A percentile compares a stretch with the other conserved stretches of the same genome.
Evolutionary conservation across 1,140 invertebrate genomes (phyloP).

Genomic region (Leptoteleia sp.): DNA sequence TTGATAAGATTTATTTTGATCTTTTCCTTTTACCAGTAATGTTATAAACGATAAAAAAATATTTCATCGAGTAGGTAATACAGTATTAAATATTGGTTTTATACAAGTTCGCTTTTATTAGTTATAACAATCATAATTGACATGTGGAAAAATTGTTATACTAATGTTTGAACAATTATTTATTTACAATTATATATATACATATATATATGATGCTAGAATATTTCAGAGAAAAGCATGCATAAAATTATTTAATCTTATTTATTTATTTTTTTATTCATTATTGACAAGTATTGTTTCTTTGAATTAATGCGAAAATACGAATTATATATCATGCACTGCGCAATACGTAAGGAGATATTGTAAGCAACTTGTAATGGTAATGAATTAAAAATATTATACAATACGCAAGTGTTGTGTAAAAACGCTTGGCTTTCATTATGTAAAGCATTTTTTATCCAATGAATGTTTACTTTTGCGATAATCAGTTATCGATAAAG

Average conservation of each 20-base stretch:
- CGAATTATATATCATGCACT: constrained; percentile 9
- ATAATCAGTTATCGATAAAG: constrained; percentile 2
- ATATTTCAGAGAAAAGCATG: constrained; percentile 3
- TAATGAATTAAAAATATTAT: constrained; percentile 7
- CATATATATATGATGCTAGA: neutral
- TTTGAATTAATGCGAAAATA: constrained; percentile 6
- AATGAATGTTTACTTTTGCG: constrained; percentile 16
- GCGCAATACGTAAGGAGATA: neutral
- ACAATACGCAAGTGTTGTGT: constrained; percentile 9
- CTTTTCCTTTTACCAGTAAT: too few species aligned
- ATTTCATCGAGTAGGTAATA: neutral
- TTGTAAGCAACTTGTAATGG: constrained; percentile 17
- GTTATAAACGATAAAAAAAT: neutral
- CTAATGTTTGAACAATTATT: constrained; percentile 16
- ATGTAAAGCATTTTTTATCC: constrained; percentile 25
- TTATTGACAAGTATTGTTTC: constrained; percentile 13
- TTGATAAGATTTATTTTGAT: neutral
- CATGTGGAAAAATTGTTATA: constrained; percentile 1
- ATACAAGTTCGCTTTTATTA: neutral
- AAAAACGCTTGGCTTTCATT: constrained; percentile 17
- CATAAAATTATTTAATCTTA: constrained; percentile 34
- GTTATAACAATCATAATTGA: neutral
- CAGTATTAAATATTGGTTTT: constrained; percentile 20
- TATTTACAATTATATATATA: too few species aligned
- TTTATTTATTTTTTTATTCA: constrained; percentile 20